Evolutionary conservation across 2,888 invertebrate species (phyloP).

Genomic region (Pharmacophagus antenor): DNA sequence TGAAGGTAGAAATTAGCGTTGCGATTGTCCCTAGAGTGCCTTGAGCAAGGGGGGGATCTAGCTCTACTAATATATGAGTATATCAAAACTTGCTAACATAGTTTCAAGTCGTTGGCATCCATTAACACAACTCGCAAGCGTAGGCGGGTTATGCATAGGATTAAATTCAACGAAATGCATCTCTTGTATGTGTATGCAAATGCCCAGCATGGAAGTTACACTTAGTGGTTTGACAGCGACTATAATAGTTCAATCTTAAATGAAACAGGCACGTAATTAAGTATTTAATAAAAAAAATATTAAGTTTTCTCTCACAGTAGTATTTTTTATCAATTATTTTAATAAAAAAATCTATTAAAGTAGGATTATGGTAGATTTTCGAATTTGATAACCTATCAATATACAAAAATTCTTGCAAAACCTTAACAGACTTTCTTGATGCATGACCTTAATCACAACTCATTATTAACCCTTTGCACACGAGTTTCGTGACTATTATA

Average conservation of each 20-base stretch:
- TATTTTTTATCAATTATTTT: too few species aligned
- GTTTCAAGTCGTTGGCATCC: constrained; percentile 29
- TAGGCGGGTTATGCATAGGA: constrained; percentile 56
- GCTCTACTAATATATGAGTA: not conserved
- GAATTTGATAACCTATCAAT: too few species aligned
- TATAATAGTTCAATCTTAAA: constrained; percentile 39
- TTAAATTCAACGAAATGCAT: constrained; percentile 56
- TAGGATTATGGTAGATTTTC: too few species aligned
- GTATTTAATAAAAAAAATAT: constrained; percentile 15
- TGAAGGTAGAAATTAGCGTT: not conserved
- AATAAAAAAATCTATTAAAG: too few species aligned
- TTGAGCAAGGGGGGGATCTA: not conserved
- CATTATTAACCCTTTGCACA: not conserved
- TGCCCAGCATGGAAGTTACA: constrained; percentile 51
- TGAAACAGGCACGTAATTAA: constrained; percentile 18
- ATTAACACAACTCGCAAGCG: constrained; percentile 50
- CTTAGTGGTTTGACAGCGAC: constrained; percentile 48
- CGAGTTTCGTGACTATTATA: not conserved
- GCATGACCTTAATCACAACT: too few species aligned
- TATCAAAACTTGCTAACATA: constrained; percentile 3
- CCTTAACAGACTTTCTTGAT: too few species aligned
- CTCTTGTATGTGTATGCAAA: constrained; percentile 66
- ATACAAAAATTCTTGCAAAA: too few species aligned
- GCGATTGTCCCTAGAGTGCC: not conserved
- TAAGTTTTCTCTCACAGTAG: not conserved